Evolutionary conservation across 2,113 vertebrate genomes (phyloP).

Genomic region (Dasyprocta punctata): DNA sequence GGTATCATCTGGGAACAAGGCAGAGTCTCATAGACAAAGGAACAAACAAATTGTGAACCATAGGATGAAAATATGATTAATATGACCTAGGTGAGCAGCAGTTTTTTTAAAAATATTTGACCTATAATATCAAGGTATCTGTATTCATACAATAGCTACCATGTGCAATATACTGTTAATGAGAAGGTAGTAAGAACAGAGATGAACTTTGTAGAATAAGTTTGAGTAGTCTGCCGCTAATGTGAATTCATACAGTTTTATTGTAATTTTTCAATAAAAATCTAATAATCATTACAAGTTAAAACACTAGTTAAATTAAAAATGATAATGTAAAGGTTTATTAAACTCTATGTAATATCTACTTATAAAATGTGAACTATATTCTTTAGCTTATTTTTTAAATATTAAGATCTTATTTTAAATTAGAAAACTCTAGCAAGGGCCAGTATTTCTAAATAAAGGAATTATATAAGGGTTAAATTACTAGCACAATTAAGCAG

Average conservation of each 20-base stretch:
- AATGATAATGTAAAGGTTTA: not conserved
- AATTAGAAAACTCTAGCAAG: not conserved
- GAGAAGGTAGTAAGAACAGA: not conserved
- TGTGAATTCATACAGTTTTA: not conserved
- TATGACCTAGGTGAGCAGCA: not conserved
- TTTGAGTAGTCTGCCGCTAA: not conserved
- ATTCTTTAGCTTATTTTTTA: not conserved
- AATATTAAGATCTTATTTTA: not conserved
- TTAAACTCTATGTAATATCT: not conserved
- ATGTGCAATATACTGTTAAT: not conserved
- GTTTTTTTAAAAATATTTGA: not conserved
- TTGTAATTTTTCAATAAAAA: not conserved
- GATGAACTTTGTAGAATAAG: not conserved
- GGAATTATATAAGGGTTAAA: not conserved
- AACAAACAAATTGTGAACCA: not conserved
- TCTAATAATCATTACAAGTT: not conserved
- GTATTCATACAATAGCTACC: not conserved
- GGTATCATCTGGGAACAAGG: not conserved
- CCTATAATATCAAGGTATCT: not conserved
- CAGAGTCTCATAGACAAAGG: not conserved
- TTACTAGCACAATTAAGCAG: not conserved
- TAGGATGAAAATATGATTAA: not conserved
- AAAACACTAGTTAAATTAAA: not conserved
- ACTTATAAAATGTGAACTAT: not conserved
- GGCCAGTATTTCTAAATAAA: not conserved